Conservation (phyloP, 2,113 vertebrate species). For the Oncorhynchus gorbuscha region DNA sequence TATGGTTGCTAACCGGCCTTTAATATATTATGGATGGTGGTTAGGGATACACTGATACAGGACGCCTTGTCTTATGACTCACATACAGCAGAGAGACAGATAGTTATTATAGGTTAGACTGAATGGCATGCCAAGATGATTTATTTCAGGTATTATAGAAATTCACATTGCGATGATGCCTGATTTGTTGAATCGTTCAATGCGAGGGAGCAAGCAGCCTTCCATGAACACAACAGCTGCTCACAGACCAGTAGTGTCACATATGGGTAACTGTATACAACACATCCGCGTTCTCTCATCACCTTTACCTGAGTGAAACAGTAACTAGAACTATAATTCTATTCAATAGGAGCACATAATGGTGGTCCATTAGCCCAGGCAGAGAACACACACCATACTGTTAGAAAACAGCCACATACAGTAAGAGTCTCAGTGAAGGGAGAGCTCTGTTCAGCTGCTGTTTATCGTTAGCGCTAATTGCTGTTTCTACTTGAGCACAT, state of each 20-base stretch:
- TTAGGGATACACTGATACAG: constrained; percentile 36
- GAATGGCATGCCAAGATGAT: background rate
- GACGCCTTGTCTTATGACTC: background rate
- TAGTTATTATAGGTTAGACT: background rate
- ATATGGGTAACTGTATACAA: background rate
- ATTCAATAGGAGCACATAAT: background rate
- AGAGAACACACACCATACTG: background rate
- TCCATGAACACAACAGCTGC: background rate
- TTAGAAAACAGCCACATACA: too few species aligned
- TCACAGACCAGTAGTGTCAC: background rate
- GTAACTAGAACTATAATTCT: background rate
- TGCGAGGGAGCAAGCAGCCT: background rate
- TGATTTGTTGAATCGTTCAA: background rate
- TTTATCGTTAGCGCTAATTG: constrained; percentile 2
- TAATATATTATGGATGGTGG: constrained; percentile 76
- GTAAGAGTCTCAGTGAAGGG: too few species aligned
- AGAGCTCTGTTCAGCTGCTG: background rate
- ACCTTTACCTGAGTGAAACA: background rate
- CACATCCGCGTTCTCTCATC: background rate
- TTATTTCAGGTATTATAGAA: background rate
- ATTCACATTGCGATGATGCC: background rate
- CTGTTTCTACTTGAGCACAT: constrained; percentile 4
- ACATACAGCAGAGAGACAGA: background rate
- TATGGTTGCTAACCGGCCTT: constrained; percentile 64
- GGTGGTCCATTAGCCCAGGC: background rate